These are phyloP conservation scores for Cacatua alba DNA, from an alignment of 2,113 vertebrate genomes.

Conservation along the genomic window DNA sequence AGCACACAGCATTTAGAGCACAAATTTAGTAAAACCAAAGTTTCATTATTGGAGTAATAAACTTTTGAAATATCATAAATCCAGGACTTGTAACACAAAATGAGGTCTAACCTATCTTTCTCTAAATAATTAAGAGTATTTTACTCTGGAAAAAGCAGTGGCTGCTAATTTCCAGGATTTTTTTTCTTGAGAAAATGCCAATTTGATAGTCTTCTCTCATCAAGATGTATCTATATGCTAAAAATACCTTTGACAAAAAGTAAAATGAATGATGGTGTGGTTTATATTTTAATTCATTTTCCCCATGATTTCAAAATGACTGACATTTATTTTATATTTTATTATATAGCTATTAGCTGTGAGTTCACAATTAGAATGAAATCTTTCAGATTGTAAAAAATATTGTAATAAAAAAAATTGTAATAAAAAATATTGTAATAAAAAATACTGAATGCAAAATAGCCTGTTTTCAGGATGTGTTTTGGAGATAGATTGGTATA, in stretches of 20 bases:
- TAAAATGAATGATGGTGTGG: neutral
- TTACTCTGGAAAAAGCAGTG: neutral
- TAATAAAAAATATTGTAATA: too few relatives aligned
- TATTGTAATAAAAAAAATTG: neutral
- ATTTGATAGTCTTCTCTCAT: neutral
- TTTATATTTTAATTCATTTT: neutral
- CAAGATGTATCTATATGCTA: neutral
- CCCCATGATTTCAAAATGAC: neutral
- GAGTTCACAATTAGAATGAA: neutral
- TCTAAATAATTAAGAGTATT: neutral
- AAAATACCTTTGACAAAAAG: neutral
- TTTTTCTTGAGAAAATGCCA: neutral
- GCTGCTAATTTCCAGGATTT: neutral
- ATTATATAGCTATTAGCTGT: neutral
- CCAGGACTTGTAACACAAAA: neutral
- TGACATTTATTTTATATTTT: neutral
- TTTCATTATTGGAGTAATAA: neutral
- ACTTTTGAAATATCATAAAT: neutral
- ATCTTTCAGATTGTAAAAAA: neutral
- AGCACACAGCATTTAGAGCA: neutral
- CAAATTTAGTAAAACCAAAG: neutral
- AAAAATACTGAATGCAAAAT: neutral
- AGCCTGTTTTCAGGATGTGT: neutral
- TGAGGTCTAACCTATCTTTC: neutral
- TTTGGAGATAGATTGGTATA: neutral